phyloP scores from a whole-genome alignment of 2,113 vertebrate species.

The Platichthys flesus region DNA sequence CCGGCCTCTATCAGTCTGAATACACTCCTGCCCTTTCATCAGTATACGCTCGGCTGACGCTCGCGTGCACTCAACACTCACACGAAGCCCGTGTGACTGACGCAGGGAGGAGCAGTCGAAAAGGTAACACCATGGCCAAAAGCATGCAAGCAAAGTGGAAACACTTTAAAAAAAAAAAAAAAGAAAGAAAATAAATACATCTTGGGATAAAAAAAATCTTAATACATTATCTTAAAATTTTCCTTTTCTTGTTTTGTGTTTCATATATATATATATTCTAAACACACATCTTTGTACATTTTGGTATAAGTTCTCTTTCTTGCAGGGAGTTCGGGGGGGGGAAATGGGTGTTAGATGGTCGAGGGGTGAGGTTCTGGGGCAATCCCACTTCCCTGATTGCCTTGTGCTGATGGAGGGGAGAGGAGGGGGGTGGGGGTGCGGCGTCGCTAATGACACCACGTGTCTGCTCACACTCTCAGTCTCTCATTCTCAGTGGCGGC shows the following conservation, averaged over 20 bases:
- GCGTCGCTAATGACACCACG: slow-evolving; percentile 50
- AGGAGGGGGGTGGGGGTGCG: slow-evolving; percentile 24
- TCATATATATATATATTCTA: slow-evolving; percentile 82
- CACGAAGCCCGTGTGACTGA: slow-evolving; percentile 54
- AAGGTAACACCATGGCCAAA: slow-evolving; percentile 70
- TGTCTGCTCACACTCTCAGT: slow-evolving; percentile 64
- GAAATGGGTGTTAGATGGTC: slow-evolving; percentile 54
- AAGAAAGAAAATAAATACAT: slow-evolving; percentile 86
- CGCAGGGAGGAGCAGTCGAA: slow-evolving; percentile 66
- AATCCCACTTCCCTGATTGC: slow-evolving; percentile 81
- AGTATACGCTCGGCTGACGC: slow-evolving; percentile 50
- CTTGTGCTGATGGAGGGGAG: slow-evolving; percentile 70
- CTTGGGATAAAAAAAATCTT: slow-evolving; percentile 82
- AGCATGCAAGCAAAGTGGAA: slow-evolving; percentile 80
- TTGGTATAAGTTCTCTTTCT: slow-evolving; percentile 83
- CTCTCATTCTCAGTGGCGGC: slow-evolving; percentile 62
- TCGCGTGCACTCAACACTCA: slow-evolving; percentile 55
- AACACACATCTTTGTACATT: slow-evolving; percentile 84
- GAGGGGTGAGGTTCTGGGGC: slow-evolving; percentile 61
- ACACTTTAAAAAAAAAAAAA: slow-evolving; percentile 50
- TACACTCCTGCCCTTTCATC: slow-evolving; percentile 60
- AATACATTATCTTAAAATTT: slow-evolving; percentile 84
- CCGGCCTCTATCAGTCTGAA: slow-evolving; percentile 69
- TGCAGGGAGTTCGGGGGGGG: slow-evolving; percentile 66
- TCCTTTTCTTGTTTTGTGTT: slow-evolving; percentile 80